phyloP scores from a whole-genome alignment of 1,140 invertebrate genomes.

The Elysia chlorotica region DNA sequence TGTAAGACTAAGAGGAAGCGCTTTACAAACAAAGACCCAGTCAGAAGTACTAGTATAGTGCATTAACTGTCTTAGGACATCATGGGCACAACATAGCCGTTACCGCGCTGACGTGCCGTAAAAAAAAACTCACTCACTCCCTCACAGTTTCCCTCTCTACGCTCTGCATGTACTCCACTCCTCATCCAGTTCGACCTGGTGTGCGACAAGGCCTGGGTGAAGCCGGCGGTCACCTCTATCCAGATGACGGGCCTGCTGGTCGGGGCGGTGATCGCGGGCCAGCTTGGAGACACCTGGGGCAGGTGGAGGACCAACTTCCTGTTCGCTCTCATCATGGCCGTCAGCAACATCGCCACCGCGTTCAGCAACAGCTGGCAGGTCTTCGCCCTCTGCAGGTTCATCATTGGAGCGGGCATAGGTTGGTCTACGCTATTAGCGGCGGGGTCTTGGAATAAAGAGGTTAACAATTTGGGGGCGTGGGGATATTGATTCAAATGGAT shows the following conservation, averaged over 20 bases:
- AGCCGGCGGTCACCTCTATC: background rate
- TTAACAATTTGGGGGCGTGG: too few relatives aligned
- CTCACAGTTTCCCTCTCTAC: constrained; percentile 9
- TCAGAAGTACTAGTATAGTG: too few relatives aligned
- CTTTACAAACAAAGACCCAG: too few relatives aligned
- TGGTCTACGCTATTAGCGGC: too few relatives aligned
- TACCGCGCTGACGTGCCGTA: too few relatives aligned
- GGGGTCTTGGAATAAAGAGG: too few relatives aligned
- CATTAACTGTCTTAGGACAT: too few relatives aligned
- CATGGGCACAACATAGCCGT: too few relatives aligned
- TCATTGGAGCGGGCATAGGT: background rate
- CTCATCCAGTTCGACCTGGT: background rate
- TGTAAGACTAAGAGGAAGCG: too few relatives aligned
- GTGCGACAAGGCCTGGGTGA: background rate
- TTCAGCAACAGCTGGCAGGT: background rate
- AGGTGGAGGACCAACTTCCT: background rate
- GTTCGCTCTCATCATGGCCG: background rate
- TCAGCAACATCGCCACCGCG: background rate
- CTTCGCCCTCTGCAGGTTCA: background rate
- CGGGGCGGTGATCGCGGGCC: background rate
- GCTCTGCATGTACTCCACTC: too few relatives aligned
- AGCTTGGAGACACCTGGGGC: background rate
- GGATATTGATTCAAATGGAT: too few relatives aligned
- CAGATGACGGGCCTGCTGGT: background rate
- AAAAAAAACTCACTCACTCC: background rate